Base-by-base conservation (phyloP, 2,888 invertebrate species). In the Scelioninae gen. 1 region DNA sequence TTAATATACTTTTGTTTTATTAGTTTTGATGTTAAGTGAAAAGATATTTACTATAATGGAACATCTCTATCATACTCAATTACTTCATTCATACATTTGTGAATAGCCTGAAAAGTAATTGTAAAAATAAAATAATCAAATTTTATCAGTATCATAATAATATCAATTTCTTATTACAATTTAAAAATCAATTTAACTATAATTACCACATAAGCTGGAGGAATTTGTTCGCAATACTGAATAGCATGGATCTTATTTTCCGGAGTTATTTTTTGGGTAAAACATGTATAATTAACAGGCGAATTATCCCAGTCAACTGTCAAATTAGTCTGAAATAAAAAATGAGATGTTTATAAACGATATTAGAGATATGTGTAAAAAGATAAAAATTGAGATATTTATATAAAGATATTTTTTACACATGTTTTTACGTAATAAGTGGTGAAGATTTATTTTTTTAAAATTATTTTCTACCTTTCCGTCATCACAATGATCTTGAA, bases 31-130 rank as follows among this genome's bases (percentile, higher is more conserved):
- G 13, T 60, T 58, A 13, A 10, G 40, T 34, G 5, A 38, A 65
- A 23, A 15, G 16, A 55, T 56, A 93, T 95, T 94, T 93, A 96
- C 96, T 94, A 95, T 58, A 96, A 94, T 9, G 96, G 96, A 84
- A 96, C 93, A 1, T 91, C 87, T 53, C 94, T 93, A n/a, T 93
- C 90, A 89, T 96, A 97, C 9, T 90, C 88, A 72, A 97, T 95
- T 3, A 92, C 89, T 80, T 94, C 93, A 82, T 94, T 93, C 94
- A 96, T 95, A 89, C 97, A 97, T 86, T 93, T 93, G 89, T 96
- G 95, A 3, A 93, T 92, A 8, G 96, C 95, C 95, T 95, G 34
- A n/a, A 55, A 34, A 29, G 38, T 23, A 23, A 2, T 23, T 23
- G 23, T 23, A 23, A 23, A 23, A 23, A 23, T 23, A 2, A 2